phyloP scores from a whole-genome alignment of 2,797 vertebrate genomes.

The Benthosema pterotum region DNA sequence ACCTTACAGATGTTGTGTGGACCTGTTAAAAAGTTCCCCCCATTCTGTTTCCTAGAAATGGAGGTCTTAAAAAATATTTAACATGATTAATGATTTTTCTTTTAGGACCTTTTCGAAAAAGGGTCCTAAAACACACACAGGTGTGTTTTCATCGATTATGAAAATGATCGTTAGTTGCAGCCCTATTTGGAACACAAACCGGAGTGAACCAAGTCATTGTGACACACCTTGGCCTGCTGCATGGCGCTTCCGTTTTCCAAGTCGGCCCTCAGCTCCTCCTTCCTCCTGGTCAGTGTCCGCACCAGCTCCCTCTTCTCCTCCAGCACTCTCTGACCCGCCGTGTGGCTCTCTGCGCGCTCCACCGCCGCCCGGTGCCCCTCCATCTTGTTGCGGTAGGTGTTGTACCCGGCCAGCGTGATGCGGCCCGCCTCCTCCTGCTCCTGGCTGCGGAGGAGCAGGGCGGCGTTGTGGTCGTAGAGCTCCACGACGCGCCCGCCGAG shows the following conservation, averaged over 20 bases:
- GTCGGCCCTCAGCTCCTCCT: constrained; percentile 61
- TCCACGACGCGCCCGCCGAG: constrained; percentile 35
- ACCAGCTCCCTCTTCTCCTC: constrained; percentile 57
- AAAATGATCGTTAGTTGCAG: no score
- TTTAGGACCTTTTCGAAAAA: no score
- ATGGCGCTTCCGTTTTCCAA: constrained; percentile 57
- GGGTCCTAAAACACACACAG: no score
- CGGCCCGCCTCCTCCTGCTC: constrained; percentile 51
- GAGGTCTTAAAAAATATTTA: no score
- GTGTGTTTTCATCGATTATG: no score
- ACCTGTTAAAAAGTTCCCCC: no score
- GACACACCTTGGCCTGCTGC: constrained; percentile 60
- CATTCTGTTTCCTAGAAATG: no score
- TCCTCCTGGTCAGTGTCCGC: constrained; percentile 45
- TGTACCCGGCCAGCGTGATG: constrained; percentile 26
- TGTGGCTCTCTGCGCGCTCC: constrained; percentile 37
- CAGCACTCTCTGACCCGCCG: constrained; percentile 51
- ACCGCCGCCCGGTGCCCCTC: constrained; percentile 57
- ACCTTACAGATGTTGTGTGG: no score
- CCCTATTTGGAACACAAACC: neutral
- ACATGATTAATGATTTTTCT: no score
- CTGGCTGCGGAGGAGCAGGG: constrained; percentile 36
- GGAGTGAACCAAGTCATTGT: neutral
- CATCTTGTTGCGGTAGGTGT: constrained; percentile 64
- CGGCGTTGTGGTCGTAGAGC: constrained; percentile 47